phyloP scores from a whole-genome alignment of 2,797 vertebrate genomes.

The Eulemur mongoz region DNA sequence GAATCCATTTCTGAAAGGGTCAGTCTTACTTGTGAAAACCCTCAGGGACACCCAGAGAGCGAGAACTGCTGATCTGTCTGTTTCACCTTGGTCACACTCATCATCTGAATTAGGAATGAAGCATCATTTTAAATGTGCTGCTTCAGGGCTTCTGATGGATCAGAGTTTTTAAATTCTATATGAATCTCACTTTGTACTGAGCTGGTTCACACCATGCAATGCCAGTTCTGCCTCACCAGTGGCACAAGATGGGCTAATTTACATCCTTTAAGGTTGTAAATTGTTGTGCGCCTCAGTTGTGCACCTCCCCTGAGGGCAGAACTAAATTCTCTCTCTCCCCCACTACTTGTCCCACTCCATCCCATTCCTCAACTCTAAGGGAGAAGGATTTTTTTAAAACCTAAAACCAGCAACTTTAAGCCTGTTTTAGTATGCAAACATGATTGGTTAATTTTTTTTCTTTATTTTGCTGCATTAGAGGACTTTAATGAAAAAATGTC shows the following conservation, averaged over 20 bases:
- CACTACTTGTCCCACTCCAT: background rate
- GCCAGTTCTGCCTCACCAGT: background rate
- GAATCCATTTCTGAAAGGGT: conserved; percentile 51
- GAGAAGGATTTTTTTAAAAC: background rate
- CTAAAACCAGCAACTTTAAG: background rate
- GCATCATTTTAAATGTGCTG: conserved; percentile 54
- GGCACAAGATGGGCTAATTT: background rate
- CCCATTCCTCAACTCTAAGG: background rate
- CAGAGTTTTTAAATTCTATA: conserved; percentile 41
- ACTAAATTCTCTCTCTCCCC: background rate
- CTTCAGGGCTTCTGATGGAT: conserved; percentile 41
- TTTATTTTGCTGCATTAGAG: background rate
- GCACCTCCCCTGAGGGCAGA: background rate
- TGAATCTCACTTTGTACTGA: conserved; percentile 33
- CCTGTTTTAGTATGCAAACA: background rate
- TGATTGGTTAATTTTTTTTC: background rate
- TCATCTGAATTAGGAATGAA: conserved; percentile 50
- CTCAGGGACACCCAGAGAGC: background rate
- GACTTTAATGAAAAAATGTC: background rate
- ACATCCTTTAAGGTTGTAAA: background rate
- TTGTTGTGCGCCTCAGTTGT: background rate
- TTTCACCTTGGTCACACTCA: conserved; percentile 16
- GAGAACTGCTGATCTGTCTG: conserved; percentile 48
- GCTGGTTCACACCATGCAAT: background rate
- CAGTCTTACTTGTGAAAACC: background rate